phyloP scores from a whole-genome alignment of 2,888 invertebrate species.

The Neuroscelio doddi region DNA sequence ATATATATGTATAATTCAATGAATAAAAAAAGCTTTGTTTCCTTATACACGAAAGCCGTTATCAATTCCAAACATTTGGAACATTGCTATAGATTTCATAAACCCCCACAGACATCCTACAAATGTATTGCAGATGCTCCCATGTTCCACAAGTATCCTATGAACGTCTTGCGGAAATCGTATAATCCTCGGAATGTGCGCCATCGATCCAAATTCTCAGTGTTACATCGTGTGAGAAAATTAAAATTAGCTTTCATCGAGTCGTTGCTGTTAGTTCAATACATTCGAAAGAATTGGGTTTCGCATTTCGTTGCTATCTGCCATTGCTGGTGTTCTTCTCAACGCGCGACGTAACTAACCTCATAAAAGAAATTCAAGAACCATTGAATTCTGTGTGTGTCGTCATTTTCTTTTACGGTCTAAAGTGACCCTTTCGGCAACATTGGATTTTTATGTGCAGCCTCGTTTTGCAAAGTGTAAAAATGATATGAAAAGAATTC shows the following conservation, averaged over 20 bases:
- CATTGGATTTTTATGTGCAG: conserved; percentile 31
- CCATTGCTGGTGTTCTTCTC: conserved; percentile 44
- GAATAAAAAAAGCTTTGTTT: neutral
- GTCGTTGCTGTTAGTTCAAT: conserved; percentile 34
- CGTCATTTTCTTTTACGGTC: conserved; percentile 43
- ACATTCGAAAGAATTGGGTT: conserved; percentile 42
- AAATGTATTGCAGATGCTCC: conserved; percentile 28
- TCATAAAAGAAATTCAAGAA: conserved; percentile 45
- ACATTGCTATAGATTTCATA: conserved; percentile 23
- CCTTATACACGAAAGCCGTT: neutral
- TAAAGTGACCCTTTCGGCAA: conserved; percentile 42
- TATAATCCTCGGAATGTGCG: conserved; percentile 37
- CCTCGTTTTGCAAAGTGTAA: conserved; percentile 9
- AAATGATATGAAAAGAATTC: conserved; percentile 42
- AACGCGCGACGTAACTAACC: conserved; percentile 41
- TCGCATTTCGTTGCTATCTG: conserved; percentile 33
- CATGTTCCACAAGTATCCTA: conserved; percentile 37
- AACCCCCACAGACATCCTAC: conserved; percentile 35
- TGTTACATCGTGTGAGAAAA: conserved; percentile 46
- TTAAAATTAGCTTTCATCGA: conserved; percentile 47
- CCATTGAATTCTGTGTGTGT: conserved; percentile 44
- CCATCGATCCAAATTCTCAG: conserved; percentile 44
- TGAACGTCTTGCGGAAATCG: conserved; percentile 42
- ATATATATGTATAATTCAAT: no score
- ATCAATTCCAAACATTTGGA: conserved; percentile 1